Percentiles rank a stretch among this genome's conserved stretches.
Evolutionary conservation across 2,888 invertebrate species (phyloP).

Genomic region (Phragmatobia fuliginosa): DNA sequence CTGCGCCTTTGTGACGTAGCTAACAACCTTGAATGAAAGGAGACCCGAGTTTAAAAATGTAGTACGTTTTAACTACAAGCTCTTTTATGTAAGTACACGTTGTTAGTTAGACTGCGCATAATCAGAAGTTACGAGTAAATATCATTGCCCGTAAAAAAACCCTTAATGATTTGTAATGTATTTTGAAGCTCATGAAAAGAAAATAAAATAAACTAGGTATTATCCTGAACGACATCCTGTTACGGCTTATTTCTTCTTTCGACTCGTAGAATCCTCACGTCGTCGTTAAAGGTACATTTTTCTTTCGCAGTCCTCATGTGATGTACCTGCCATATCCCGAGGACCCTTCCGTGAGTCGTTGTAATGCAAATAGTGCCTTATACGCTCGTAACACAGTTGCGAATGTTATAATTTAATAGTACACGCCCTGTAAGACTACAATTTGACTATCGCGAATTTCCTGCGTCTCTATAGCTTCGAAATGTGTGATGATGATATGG

Average conservation of each 20-base stretch:
- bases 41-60: slow-evolving; percentile 53
- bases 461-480: slow-evolving; percentile 70
- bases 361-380: slow-evolving; percentile 81
- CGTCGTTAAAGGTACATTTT: slow-evolving; percentile 86
- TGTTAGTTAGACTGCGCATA: slow-evolving; percentile 18
- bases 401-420: slow-evolving; percentile 83
- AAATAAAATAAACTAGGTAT: slow-evolving; percentile 80
- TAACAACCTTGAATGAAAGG: slow-evolving; percentile 62
- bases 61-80: slow-evolving; percentile 38
- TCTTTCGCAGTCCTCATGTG: slow-evolving; percentile 84
- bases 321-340: slow-evolving; percentile 77
- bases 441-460: slow-evolving; percentile 87
- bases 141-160: slow-evolving; percentile 38
- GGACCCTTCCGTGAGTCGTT: slow-evolving; percentile 72
- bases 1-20: slow-evolving; percentile 64
- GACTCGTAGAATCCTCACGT: slow-evolving; percentile 81
- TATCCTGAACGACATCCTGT: slow-evolving; percentile 85
- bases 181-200: slow-evolving; percentile 67
- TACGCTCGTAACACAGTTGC: slow-evolving; percentile 79
- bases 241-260: slow-evolving; percentile 84
- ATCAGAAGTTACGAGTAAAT: slow-evolving; percentile 30
- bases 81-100: slow-evolving; percentile 26
- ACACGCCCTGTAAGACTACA: slow-evolving; percentile 85
- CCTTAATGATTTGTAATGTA: slow-evolving; percentile 47
- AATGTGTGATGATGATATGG: slow-evolving; percentile 68